phyloP scores from a whole-genome alignment of 30 jellyfish, hydroid and myxozoan species.

The Turritopsis rubra region DNA sequence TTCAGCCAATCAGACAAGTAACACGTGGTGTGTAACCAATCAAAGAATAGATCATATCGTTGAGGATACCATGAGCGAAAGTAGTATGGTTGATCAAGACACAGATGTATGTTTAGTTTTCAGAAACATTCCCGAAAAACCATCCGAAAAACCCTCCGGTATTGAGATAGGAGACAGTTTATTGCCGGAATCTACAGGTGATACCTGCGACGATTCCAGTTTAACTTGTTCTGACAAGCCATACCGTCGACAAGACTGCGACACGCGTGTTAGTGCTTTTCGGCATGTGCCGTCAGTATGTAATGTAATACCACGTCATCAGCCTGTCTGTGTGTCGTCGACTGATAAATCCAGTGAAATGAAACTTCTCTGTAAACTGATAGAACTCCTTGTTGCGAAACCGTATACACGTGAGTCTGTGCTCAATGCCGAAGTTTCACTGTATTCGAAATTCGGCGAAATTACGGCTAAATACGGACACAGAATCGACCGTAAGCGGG shows the following conservation, averaged over 20 bases:
- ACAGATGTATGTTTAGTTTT: background rate
- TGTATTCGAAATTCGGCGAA: conserved; percentile 26
- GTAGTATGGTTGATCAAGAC: conserved; percentile 4
- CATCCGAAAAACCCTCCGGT: background rate
- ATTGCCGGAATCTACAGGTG: background rate
- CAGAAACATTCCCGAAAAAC: background rate
- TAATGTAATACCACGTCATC: conserved; percentile 16
- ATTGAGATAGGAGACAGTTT: background rate
- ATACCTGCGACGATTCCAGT: background rate
- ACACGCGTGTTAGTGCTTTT: conserved; percentile 20
- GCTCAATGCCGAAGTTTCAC: conserved; percentile 31
- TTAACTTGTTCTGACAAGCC: background rate
- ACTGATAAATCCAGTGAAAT: conserved; percentile 1
- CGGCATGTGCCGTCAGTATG: conserved; percentile 23
- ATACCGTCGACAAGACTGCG: background rate
- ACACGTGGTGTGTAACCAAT: background rate
- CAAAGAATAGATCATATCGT: background rate
- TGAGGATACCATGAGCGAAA: background rate
- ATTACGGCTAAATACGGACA: conserved; percentile 3
- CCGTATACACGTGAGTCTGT: background rate
- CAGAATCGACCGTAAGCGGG: background rate
- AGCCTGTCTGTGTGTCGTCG: background rate
- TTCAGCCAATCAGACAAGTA: background rate
- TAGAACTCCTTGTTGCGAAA: background rate
- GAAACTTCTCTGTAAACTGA: background rate